Percentiles rank a stretch among this genome's conserved stretches.
phyloP scores from a whole-genome alignment of 2,113 vertebrate species.

The Corythornis madagascariensis region DNA sequence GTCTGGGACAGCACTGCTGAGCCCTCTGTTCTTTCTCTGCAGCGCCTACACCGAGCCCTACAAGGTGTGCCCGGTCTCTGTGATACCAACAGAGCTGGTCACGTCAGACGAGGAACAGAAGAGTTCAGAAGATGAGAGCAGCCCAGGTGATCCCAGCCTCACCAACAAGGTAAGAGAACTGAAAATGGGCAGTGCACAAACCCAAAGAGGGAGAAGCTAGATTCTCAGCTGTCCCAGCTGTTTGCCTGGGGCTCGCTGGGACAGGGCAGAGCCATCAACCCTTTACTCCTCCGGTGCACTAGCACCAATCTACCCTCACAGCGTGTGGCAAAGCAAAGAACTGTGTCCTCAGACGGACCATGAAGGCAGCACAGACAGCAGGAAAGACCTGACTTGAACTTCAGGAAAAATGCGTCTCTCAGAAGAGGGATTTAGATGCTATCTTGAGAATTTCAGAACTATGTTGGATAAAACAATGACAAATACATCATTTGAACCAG shows the following conservation, averaged over 20 bases:
- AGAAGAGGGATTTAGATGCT: neutral
- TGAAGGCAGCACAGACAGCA: neutral
- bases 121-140: conserved; percentile 89
- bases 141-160: conserved; percentile 75
- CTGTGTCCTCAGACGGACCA: neutral
- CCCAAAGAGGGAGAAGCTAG: neutral
- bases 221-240: neutral
- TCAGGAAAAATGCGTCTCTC: neutral
- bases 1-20: too few species aligned
- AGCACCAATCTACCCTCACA: neutral
- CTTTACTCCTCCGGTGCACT: neutral
- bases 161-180: conserved; percentile 81
- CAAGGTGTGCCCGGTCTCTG: conserved; percentile 81
- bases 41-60: conserved; percentile 97
- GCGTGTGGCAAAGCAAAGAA: neutral
- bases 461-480: neutral
- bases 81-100: conserved; percentile 63
- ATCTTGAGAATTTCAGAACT: neutral
- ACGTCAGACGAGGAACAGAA: conserved; percentile 87
- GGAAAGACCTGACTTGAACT: neutral
- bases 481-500: neutral
- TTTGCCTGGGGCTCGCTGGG: neutral
- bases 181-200: neutral
- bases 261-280: neutral
- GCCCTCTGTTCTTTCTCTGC: neutral